A percentile compares a stretch with the other conserved stretches of the same genome.
phyloP scores from a whole-genome alignment of 2,888 invertebrate genomes.

The Xanthorhoe spadicearia region DNA sequence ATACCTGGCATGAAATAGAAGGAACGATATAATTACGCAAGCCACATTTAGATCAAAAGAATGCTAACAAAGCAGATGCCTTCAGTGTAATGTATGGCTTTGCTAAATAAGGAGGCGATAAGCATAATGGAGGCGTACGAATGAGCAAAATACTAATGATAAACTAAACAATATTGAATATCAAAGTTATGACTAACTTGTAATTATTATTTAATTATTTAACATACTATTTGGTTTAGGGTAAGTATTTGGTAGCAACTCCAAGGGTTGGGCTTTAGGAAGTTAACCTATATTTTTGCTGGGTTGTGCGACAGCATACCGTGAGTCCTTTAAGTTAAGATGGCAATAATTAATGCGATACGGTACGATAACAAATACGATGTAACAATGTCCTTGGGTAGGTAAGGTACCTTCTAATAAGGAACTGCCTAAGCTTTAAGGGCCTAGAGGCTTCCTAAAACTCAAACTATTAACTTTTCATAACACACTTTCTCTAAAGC shows the following conservation, averaged over 20 bases:
- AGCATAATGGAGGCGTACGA: constrained; percentile 22
- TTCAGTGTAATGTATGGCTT: constrained; percentile 22
- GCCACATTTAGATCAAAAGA: not conserved
- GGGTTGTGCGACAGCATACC: not conserved
- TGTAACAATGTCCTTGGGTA: too few species aligned
- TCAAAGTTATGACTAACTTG: constrained; percentile 17
- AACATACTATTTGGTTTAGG: not conserved
- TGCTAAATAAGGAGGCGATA: constrained; percentile 27
- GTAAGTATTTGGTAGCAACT: not conserved
- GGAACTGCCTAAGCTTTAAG: not conserved
- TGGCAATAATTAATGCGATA: too few species aligned
- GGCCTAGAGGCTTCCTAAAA: too few species aligned
- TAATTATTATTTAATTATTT: too few species aligned
- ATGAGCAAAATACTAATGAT: constrained; percentile 22
- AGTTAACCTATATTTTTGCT: not conserved
- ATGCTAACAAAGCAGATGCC: constrained; percentile 4
- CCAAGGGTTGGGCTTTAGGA: not conserved
- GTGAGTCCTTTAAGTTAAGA: too few species aligned
- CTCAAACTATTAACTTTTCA: too few species aligned
- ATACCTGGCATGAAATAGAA: not conserved
- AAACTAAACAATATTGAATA: constrained; percentile 18
- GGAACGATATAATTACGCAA: constrained; percentile 14
- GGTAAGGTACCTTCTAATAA: too few species aligned
- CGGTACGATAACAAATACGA: too few species aligned
- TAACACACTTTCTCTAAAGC: not conserved